phyloP scores from a whole-genome alignment of 2,797 vertebrate species.

The Rhinoraja longicauda region DNA sequence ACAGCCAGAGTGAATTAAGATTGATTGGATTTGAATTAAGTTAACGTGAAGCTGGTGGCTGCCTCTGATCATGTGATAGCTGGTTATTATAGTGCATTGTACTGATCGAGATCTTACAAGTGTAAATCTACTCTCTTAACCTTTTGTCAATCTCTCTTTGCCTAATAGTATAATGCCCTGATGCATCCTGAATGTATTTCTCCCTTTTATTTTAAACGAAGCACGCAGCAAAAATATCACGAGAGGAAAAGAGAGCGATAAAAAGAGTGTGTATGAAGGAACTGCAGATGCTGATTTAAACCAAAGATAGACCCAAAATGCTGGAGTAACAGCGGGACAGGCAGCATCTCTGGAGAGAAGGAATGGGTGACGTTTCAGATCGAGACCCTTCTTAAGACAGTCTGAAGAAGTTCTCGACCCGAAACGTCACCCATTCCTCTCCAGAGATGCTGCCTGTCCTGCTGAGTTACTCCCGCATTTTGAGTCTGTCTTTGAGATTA shows the following conservation, averaged over 20 bases:
- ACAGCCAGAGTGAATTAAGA: conserved; percentile 34
- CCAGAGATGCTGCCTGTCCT: too few species aligned
- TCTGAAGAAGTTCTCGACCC: too few species aligned
- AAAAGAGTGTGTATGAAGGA: too few species aligned
- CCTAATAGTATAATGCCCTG: background rate
- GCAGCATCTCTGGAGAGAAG: too few species aligned
- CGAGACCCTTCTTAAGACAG: too few species aligned
- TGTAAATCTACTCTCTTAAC: background rate
- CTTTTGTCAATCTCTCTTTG: background rate
- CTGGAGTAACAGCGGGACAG: too few species aligned
- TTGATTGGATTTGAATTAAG: conserved; percentile 34
- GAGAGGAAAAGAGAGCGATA: background rate
- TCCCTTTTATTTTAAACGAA: background rate
- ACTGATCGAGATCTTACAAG: conserved; percentile 2
- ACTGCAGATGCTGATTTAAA: too few species aligned
- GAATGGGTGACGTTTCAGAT: too few species aligned
- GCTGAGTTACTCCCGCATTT: too few species aligned
- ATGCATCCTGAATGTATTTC: background rate
- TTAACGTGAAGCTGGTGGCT: conserved; percentile 5
- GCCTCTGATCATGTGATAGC: background rate
- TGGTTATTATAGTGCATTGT: background rate
- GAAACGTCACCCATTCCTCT: too few species aligned
- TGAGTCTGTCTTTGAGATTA: too few species aligned
- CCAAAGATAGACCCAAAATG: too few species aligned
- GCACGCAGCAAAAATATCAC: background rate